Conservation (phyloP, 1,140 invertebrate species). For the Fopius arisanus region DNA sequence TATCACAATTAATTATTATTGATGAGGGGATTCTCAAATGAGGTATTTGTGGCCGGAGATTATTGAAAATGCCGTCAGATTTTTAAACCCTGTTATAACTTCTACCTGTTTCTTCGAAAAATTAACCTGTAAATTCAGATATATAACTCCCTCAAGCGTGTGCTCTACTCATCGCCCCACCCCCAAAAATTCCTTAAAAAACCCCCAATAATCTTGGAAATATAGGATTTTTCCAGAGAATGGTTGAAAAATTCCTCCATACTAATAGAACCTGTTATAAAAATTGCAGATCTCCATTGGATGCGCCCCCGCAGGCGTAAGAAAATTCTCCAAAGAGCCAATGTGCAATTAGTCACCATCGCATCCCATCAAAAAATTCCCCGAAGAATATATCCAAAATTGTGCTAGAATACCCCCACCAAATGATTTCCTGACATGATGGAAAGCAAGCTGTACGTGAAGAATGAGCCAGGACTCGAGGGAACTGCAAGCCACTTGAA, state of each 20-base stretch:
- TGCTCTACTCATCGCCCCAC: not conserved
- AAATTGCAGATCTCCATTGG: not conserved
- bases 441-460: conserved; percentile 62
- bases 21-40: no score
- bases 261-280: not conserved
- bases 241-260: no score
- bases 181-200: no score
- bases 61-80: no score
- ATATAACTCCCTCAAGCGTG: not conserved
- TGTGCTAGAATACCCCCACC: conserved; percentile 30
- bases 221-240: no score
- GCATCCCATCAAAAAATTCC: no score
- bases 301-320: not conserved
- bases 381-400: not conserved
- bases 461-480: conserved; percentile 62
- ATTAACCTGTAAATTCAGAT: not conserved
- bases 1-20: no score
- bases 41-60: no score
- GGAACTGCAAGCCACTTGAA: conserved; percentile 47
- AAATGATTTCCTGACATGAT: conserved; percentile 62
- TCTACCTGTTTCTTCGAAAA: not conserved
- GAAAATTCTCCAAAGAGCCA: not conserved
- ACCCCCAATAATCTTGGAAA: no score
- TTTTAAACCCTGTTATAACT: conserved; percentile 22
- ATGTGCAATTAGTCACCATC: no score